Percentiles rank a stretch among this genome's conserved stretches.
Conservation (phyloP, 2,888 invertebrate genomes). For the Netelia fuscicornis region DNA sequence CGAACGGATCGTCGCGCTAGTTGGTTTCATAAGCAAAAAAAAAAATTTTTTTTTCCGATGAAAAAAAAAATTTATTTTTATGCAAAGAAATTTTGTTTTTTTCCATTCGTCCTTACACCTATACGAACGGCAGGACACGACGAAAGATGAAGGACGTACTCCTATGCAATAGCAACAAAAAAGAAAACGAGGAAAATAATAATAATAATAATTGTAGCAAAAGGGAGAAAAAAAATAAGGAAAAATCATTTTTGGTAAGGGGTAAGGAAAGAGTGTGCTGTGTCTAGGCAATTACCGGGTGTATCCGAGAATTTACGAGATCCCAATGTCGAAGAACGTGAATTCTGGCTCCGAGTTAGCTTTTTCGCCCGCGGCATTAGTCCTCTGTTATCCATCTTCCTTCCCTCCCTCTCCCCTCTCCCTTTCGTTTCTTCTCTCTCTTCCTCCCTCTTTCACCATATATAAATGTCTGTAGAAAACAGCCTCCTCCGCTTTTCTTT, state of each 20-base stretch:
- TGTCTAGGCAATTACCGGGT: slow-evolving; percentile 51
- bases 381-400: not conserved
- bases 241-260: not conserved
- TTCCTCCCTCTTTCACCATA: too few species aligned
- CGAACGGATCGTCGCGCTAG: too few species aligned
- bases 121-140: too few species aligned
- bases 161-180: not conserved
- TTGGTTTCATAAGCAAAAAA: too few species aligned
- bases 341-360: slow-evolving; percentile 32
- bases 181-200: slow-evolving; percentile 8
- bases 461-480: not conserved
- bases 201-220: slow-evolving; percentile 1
- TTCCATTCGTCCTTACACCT: too few species aligned
- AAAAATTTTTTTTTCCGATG: too few species aligned
- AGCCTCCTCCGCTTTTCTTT: not conserved
- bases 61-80: too few species aligned
- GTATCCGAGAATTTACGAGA: slow-evolving; percentile 61
- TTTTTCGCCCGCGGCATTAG: not conserved
- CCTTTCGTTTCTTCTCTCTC: too few species aligned
- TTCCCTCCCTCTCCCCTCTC: too few species aligned
- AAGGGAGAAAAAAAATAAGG: not conserved
- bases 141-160: not conserved
- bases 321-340: slow-evolving; percentile 42
- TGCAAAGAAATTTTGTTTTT: too few species aligned
- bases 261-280: not conserved